These are phyloP conservation scores for Hippocampus barbouri DNA, from an alignment of 2,113 vertebrate genomes.

Conservation along the genomic window DNA sequence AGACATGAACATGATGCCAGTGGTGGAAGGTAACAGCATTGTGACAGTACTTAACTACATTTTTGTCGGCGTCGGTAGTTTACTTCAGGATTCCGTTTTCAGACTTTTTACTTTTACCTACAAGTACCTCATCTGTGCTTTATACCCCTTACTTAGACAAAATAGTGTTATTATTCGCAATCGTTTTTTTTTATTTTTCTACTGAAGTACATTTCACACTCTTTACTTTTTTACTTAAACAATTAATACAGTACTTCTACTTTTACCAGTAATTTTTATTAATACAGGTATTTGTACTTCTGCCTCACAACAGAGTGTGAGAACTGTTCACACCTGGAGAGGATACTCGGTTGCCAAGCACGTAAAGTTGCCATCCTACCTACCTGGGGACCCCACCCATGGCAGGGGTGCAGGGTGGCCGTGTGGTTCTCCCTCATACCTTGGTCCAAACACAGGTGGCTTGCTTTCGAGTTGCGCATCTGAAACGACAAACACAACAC, in stretches of 20 bases:
- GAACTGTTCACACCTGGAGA: not conserved
- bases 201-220: no score
- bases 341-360: no score
- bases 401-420: slow-evolving; percentile 90
- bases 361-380: not conserved
- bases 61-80: not conserved
- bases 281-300: no score
- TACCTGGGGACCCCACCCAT: slow-evolving; percentile 95
- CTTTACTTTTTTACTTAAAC: no score
- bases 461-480: slow-evolving; percentile 90
- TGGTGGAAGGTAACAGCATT: not conserved
- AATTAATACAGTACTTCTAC: no score
- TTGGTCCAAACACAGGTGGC: slow-evolving; percentile 92
- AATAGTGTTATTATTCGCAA: not conserved
- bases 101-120: no score
- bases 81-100: no score
- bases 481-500: slow-evolving; percentile 49
- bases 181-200: not conserved
- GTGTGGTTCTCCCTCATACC: slow-evolving; percentile 93
- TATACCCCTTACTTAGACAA: not conserved
- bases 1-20: not conserved
- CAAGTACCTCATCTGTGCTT: not conserved
- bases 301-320: no score
- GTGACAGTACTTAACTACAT: not conserved
- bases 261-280: no score